Evolutionary conservation across 2,113 vertebrate genomes (phyloP), one percentile per base, ranked within the genome.

Genomic region (Hydrolagus affinis): DNA sequence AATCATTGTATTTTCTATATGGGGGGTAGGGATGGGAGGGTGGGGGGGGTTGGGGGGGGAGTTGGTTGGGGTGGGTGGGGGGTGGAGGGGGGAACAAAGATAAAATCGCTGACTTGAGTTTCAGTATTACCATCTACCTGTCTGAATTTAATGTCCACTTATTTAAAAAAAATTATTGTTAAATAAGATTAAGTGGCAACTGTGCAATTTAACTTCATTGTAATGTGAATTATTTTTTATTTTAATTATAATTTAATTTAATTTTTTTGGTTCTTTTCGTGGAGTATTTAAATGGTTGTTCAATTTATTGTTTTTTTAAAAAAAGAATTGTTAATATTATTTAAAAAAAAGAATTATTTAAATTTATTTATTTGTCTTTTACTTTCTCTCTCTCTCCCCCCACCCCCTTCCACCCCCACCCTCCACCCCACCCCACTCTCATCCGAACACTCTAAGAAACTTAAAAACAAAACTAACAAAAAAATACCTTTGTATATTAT

Each of bases 191-290:
- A 44, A 89, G 95, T 96, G 96, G 96, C 94, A 86, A 97, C n/a
- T 92, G 96, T 98, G 97, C 96, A 98, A 97, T 97, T 94, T 93
- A 92, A 92, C 88, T 90, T 88, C 88, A 88, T 94, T n/a, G 94
- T 95, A 91, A 93, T 95, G 95, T 96, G 95, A 93, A 93, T 88
- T 93, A 92, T 89, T 92, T 90, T 86, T 92, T 91, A 91, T 89
- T 91, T 90, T 91, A 87, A 92, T 91, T 90, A 86, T 91, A 92
- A 90, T 90, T 89, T 89, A 86, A 89, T 90, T 88, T 86, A 86
- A 89, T 92, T 90, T 44, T 44, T 44, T 44, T 44, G 44, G 44
- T 44, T 44, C 44, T 94, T 90, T 93, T 88, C 93, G 93, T 89
- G 92, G 90, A 87, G 93, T 91, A 91, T 89, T 91, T 90, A 91